Base-by-base conservation (phyloP, 2,797 vertebrate genomes). In the Melanotaenia pygmaea region DNA sequence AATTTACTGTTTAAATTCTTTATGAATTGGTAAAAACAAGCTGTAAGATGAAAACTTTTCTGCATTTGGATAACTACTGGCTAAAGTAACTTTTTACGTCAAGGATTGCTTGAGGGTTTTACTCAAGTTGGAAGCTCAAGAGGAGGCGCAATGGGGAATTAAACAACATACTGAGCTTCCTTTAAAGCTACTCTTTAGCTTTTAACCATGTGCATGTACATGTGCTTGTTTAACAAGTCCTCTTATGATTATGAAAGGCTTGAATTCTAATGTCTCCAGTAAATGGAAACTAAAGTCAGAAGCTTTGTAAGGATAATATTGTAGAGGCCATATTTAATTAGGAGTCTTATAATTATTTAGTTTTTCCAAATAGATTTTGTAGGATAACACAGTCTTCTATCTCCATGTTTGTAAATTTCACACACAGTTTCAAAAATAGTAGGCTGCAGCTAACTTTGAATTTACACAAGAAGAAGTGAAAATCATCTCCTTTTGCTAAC, bases 61-160 rank as follows among this genome's bases (percentile, higher is more conserved):
- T 70, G 75, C 13, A 70, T 70, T 13, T 8, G 32, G 59, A 61
- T 70, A 78, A 75, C 64, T 57, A 50, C 59, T 6, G 64, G 69
- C 62, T 73, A 57, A 72, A 70, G 67, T 38, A 74, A 74, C n/a
- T 75, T 81, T 40, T 45, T 34, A 71, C 59, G 66, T 64, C 9
- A 28, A 79, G 86, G 76, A 83, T 50, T 40, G 74, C 79, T 74
- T 0, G 12, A 76, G 77, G 72, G 51, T 2, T 88, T 82, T 78
- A 50, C 78, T 85, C 47, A 72, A 69, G 54, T 47, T 3, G n/a
- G 24, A 28, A 69, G 70, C 50, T 59, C 7, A 16, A 57, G 57
- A 51, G 63, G 58, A 78, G 61, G 13, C 7, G 0, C 45, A 53
- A 47, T 24, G 24, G 18, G 50, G 22, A 1, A 53, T 40, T 32